These are phyloP conservation scores for Sinocyclocheilus maitianheensis DNA, from an alignment of 2,113 vertebrate genomes.

Conservation along the genomic window DNA sequence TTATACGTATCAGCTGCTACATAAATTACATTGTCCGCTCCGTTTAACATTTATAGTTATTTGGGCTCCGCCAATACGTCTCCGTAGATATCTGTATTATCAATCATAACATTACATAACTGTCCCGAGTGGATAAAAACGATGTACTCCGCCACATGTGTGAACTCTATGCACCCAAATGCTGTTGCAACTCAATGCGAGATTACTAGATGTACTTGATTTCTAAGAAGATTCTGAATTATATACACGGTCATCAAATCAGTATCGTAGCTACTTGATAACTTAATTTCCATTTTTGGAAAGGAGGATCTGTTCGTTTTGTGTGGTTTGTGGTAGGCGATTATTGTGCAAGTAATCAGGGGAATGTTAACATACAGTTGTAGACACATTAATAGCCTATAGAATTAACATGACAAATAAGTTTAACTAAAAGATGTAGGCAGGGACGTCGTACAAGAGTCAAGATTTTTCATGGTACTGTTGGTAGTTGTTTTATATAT, in stretches of 20 bases:
- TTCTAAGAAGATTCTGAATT: not conserved
- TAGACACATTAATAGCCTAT: not conserved
- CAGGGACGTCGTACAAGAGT: not conserved
- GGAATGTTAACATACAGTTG: not conserved
- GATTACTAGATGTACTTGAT: not conserved
- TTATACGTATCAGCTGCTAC: not conserved
- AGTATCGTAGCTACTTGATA: no score
- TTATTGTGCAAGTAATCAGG: not conserved
- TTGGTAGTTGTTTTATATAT: not conserved
- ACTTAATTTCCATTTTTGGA: not conserved
- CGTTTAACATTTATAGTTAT: not conserved
- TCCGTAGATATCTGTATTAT: not conserved
- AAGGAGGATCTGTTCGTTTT: not conserved
- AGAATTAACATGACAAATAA: not conserved
- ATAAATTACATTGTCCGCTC: not conserved
- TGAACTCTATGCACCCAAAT: constrained; percentile 11
- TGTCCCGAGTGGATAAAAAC: not conserved
- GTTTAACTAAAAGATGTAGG: not conserved
- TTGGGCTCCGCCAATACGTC: not conserved
- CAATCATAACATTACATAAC: constrained; percentile 24
- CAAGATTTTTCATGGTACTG: not conserved
- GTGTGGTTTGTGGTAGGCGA: not conserved
- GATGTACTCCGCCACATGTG: not conserved
- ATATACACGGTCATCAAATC: not conserved
- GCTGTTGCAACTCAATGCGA: not conserved